These are phyloP conservation scores for Brevipalpus yothersi DNA, from an alignment of 1,140 invertebrate species.

Conservation along the genomic window DNA sequence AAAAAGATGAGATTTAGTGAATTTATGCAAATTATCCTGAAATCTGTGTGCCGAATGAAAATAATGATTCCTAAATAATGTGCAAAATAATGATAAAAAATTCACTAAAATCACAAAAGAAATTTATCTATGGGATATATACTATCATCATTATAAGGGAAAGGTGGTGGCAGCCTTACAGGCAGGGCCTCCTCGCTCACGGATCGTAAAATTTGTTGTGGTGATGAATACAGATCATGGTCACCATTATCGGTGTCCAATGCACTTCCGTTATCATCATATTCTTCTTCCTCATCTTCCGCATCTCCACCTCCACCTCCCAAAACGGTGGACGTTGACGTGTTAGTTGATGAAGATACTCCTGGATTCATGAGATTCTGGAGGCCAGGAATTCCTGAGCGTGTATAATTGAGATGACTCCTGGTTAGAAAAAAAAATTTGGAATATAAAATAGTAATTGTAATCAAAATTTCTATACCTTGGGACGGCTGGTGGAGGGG, in stretches of 20 bases:
- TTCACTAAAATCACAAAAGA: too few species aligned
- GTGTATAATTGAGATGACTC: background rate
- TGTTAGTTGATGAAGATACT: conserved; percentile 25
- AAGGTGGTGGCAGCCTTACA: conserved; percentile 3
- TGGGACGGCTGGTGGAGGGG: conserved; percentile 3
- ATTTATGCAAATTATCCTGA: too few species aligned
- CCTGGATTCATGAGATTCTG: conserved; percentile 12
- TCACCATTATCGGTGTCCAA: conserved; percentile 8
- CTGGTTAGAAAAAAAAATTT: background rate
- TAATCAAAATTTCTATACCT: background rate
- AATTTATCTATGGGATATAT: too few species aligned
- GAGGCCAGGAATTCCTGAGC: background rate
- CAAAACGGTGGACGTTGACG: conserved; percentile 16
- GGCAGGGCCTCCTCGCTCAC: conserved; percentile 58
- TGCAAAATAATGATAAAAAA: too few species aligned
- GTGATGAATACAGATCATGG: conserved; percentile 1
- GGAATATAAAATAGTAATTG: background rate
- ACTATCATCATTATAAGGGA: background rate
- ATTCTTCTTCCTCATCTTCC: conserved; percentile 51
- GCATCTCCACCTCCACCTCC: background rate
- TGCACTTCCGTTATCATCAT: conserved; percentile 26
- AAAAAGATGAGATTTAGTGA: background rate
- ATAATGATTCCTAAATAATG: too few species aligned
- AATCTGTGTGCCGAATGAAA: too few species aligned
- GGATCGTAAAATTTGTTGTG: conserved; percentile 35